Percentiles rank a stretch among this genome's conserved stretches.
phyloP scores from a whole-genome alignment of 2,797 vertebrate genomes.

The Ctenopoma kingsleyae region DNA sequence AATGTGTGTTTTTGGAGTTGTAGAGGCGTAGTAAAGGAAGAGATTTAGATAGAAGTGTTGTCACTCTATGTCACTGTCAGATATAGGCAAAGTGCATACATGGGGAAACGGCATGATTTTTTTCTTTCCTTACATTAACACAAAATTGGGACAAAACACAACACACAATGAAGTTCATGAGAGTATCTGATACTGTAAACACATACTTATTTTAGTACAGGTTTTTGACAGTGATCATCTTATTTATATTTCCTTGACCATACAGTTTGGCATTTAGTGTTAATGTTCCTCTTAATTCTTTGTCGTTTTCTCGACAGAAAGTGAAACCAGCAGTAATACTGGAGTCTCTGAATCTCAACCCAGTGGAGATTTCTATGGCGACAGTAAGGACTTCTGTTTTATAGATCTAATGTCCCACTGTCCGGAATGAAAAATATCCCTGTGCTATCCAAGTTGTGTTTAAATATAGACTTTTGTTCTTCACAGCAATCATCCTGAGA shows the following conservation, averaged over 20 bases:
- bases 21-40: slow-evolving; percentile 26
- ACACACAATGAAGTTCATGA: slow-evolving; percentile 15
- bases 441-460: not conserved
- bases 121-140: slow-evolving; percentile 20
- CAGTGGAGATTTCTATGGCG: slow-evolving; percentile 95
- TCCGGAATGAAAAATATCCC: not conserved
- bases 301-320: slow-evolving; percentile 85
- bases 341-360: slow-evolving; percentile 91
- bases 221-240: slow-evolving; percentile 2
- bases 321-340: slow-evolving; percentile 85
- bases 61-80: slow-evolving; percentile 11
- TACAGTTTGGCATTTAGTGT: slow-evolving; percentile 25
- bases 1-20: slow-evolving; percentile 51
- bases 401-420: not conserved
- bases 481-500: slow-evolving; percentile 95
- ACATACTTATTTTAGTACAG: slow-evolving; percentile 5
- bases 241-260: slow-evolving; percentile 9
- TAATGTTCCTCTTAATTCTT: slow-evolving; percentile 51
- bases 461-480: not conserved
- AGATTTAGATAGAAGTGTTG: slow-evolving; percentile 6
- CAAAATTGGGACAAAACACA: slow-evolving; percentile 13
- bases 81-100: slow-evolving; percentile 25
- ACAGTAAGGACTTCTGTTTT: slow-evolving; percentile 87
- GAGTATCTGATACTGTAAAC: slow-evolving; percentile 8
- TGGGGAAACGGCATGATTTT: slow-evolving; percentile 38